Conservation (phyloP, 2,797 vertebrate genomes). For the Cyclura pinguis region DNA sequence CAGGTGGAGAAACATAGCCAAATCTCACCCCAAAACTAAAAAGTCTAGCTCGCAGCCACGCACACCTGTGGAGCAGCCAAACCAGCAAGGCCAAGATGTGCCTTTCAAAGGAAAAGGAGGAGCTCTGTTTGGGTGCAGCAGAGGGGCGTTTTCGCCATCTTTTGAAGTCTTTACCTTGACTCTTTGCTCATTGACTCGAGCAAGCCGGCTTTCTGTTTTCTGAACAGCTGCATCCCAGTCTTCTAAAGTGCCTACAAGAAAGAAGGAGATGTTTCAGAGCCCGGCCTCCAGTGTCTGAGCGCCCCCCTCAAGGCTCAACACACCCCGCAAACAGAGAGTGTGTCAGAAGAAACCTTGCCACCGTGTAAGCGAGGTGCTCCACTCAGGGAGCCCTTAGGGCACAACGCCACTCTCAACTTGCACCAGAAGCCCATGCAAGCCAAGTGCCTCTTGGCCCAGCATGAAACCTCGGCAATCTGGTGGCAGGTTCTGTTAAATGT, state of each 20-base stretch:
- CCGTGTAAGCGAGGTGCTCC: no score
- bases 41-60: not conserved
- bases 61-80: not conserved
- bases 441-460: no score
- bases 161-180: constrained; percentile 82
- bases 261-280: accelerated
- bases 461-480: no score
- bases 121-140: no score
- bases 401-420: no score
- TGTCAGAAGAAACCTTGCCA: no score
- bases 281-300: accelerated
- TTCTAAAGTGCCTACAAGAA: constrained; percentile 88
- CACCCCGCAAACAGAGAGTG: no score
- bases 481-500: no score
- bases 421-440: no score
- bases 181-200: constrained; percentile 92
- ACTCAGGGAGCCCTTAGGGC: no score
- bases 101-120: not conserved
- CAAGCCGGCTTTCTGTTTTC: constrained; percentile 91
- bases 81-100: not conserved
- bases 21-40: not conserved
- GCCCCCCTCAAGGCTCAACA: accelerated
- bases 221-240: constrained; percentile 95
- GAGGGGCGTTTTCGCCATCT: no score
- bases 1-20: not conserved